Conservation (phyloP, 2,797 vertebrate species). For the Sylvilagus floridanus region DNA sequence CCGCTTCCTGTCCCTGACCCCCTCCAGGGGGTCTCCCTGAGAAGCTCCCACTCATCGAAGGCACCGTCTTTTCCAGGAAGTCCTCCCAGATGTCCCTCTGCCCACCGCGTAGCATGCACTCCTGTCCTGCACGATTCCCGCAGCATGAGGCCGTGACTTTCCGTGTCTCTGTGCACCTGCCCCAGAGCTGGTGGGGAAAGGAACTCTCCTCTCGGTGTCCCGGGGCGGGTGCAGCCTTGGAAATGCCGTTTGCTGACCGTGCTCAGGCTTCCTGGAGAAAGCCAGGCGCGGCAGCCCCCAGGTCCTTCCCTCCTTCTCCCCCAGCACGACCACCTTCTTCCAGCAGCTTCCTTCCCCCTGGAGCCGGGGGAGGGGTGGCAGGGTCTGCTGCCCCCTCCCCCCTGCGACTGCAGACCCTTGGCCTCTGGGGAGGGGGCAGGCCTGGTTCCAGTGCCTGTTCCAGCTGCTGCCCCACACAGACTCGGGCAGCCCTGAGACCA, state of each 20-base stretch:
- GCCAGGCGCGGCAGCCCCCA: background rate
- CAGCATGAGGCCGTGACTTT: background rate
- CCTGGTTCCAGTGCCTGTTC: background rate
- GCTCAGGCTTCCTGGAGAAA: background rate
- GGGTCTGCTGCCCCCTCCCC: fast-evolving
- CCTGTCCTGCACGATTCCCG: background rate
- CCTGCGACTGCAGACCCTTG: background rate
- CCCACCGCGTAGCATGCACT: fast-evolving
- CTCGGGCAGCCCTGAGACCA: too few species aligned
- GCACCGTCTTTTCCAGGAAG: background rate
- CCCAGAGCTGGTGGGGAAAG: background rate
- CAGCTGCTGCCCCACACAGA: too few species aligned
- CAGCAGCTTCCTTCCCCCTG: background rate
- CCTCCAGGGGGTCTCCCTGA: background rate
- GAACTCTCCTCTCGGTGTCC: background rate
- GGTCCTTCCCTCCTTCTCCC: background rate
- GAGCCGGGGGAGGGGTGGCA: background rate
- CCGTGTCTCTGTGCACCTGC: background rate
- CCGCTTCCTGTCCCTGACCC: background rate
- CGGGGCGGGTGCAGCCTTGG: background rate
- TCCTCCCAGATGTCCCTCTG: background rate
- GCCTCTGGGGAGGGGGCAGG: background rate
- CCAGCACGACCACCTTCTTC: background rate
- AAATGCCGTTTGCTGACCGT: background rate
- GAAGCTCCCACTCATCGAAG: background rate